These are phyloP conservation scores for Melangyna quadrimaculata DNA, from an alignment of 2,888 invertebrate species.

Conservation along the genomic window DNA sequence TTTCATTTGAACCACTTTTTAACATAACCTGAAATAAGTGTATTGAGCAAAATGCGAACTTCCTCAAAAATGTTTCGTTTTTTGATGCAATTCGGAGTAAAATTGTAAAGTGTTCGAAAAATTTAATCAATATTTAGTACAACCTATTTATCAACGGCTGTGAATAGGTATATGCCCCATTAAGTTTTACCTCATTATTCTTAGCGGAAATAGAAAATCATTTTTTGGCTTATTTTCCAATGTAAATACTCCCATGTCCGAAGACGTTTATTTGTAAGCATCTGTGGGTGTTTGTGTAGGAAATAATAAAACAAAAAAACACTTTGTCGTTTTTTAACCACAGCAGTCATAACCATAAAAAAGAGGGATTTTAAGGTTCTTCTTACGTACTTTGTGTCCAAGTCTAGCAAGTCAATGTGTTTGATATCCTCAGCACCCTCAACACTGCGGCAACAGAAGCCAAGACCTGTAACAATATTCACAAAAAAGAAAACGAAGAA, in stretches of 20 bases:
- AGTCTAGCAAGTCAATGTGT: conserved; percentile 85
- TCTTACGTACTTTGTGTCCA: conserved; percentile 83
- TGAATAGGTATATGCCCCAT: too few species aligned
- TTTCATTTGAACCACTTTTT: too few species aligned
- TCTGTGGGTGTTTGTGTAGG: background rate
- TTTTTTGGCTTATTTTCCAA: background rate
- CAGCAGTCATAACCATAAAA: conserved; percentile 41
- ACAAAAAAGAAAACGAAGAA: conserved; percentile 17
- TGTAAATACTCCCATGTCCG: background rate
- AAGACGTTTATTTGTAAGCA: background rate
- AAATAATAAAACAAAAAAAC: background rate
- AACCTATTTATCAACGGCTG: too few species aligned
- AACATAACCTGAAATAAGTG: too few species aligned
- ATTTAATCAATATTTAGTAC: too few species aligned
- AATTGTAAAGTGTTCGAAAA: too few species aligned
- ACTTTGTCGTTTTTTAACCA: conserved; percentile 1
- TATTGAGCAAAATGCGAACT: too few species aligned
- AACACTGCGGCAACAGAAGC: conserved; percentile 84
- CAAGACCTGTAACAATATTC: conserved; percentile 81
- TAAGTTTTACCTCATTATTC: too few species aligned
- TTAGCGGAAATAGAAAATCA: background rate
- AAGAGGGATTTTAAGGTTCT: background rate
- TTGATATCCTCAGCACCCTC: conserved; percentile 84
- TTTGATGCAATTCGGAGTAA: too few species aligned
- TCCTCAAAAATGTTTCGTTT: too few species aligned